Evolutionary conservation across 2,888 invertebrate genomes (phyloP), one percentile per base, ranked within the genome.

Genomic region (Machimus rusticus): DNA sequence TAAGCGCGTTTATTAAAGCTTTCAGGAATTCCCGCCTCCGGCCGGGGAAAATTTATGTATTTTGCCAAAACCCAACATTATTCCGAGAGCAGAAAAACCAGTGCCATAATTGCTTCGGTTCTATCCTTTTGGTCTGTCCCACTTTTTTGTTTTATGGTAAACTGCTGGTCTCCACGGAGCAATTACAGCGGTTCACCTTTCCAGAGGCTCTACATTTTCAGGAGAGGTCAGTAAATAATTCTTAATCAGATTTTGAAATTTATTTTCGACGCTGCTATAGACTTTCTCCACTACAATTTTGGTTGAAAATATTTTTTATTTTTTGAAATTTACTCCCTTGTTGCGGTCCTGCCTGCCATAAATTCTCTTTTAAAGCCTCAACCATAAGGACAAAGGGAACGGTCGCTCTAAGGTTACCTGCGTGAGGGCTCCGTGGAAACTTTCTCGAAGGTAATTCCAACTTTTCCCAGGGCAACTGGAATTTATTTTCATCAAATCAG

Each of bases 211-310:
- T 76, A 37, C 28, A 34, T 76, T n/a, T 37, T 37, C n/a, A 4
- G 14, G 28, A n/a, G 37, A 76, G 76, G 76, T 76, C 76, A 76
- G 76, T 37, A 37, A 76, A 76, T 76, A 76, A 76, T 76, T 37
- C 76, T 76, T 76, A 76, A 76, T 76, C 76, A 76, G 76, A 76
- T 76, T 76, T 76, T 76, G 76, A 76, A 76, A 76, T 76, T 76
- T 76, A 76, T 76, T 76, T 76, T 76, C 76, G 76, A 74, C 74
- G 74, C 34, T 34, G 31, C 34, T 74, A 16, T 74, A 16, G 74
- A 76, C 76, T 19, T 76, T 8, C 66, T 66, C 28, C 28, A 23
- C 23, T 28, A 66, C 9, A 66, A 12, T 66, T 34, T 66, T 66
- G 66, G 28, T 28, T 66, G 19, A 23, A 66, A 28, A n/a, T 55